phyloP scores from a whole-genome alignment of 2,888 invertebrate genomes.

The Aspidapion aeneum region DNA sequence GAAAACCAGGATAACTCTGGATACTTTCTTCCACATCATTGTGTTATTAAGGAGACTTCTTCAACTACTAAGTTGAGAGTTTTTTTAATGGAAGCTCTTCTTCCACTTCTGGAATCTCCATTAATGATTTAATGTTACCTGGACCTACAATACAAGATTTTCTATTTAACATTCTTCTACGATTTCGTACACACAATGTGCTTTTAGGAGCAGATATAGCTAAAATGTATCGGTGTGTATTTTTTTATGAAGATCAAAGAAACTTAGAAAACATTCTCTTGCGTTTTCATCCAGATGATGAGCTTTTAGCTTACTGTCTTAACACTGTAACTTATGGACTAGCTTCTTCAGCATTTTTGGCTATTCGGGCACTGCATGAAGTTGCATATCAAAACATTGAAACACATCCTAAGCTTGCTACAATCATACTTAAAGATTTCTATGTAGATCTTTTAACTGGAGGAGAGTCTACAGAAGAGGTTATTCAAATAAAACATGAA shows the following conservation, averaged over 20 bases:
- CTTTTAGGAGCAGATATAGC: slow-evolving; percentile 23
- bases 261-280: too few species aligned
- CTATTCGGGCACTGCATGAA: slow-evolving; percentile 19
- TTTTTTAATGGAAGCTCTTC: slow-evolving; percentile 13
- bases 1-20: slow-evolving; percentile 5
- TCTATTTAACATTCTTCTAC: slow-evolving; percentile 18
- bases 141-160: slow-evolving; percentile 24
- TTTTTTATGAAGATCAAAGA: too few species aligned
- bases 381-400: slow-evolving; percentile 6
- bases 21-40: slow-evolving; percentile 16
- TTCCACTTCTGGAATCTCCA: slow-evolving; percentile 4
- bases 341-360: slow-evolving; percentile 21
- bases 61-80: slow-evolving; percentile 11
- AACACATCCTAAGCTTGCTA: slow-evolving; percentile 3
- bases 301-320: slow-evolving; percentile 15
- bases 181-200: slow-evolving; percentile 21
- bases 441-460: slow-evolving; percentile 18
- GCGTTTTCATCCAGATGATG: slow-evolving; percentile 1
- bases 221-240: too few species aligned
- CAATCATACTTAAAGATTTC: slow-evolving; percentile 17
- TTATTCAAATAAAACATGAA: slow-evolving; percentile 1
- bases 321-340: slow-evolving; percentile 26
- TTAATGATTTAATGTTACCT: slow-evolving; percentile 13
- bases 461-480: slow-evolving; percentile 1
- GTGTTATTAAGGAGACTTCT: slow-evolving; percentile 9